Evolutionary conservation across 1,140 invertebrate genomes (phyloP), one percentile per base, ranked within the genome.

Genomic region (Drosophila mayri): DNA sequence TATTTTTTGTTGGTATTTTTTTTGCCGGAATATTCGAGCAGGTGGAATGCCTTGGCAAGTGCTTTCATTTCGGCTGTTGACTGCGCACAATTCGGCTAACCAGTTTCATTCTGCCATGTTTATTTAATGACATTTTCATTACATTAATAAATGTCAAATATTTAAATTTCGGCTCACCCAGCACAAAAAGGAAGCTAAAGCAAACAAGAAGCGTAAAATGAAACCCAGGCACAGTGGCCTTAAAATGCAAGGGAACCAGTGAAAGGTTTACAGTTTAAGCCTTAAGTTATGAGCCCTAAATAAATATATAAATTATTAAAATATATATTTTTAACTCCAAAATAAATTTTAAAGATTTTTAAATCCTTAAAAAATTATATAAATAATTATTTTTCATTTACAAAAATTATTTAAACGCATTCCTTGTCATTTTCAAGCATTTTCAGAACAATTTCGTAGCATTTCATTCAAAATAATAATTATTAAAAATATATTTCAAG

Each of bases 111-210:
- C 59, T 50, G 79, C 64, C 79, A 81, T 85, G 82, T 85, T 86
- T 86, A 88, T 82, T 86, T 82, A 83, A 87, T 70, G 79, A 66
- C 75, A 86, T 87, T 87, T 83, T 87, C 79, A 88, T 86, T 87
- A 86, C 79, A 87, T 87, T 79, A 86, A 86, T 86, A 86, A 87
- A 86, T 86, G 79, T 83, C 83, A 86, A 86, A 86, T 86, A 86
- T 86, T 86, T 87, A 86, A 86, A 86, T 86, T 86, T 87, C 70
- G 83, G 61, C 78, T 86, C 70, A 76, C 75, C 83, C 74, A 70
- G 66, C 46, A 38, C 47, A 70, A 54, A 40, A 40, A 44, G 68
- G 52, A 71, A 72, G 68, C 68, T 30, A 43, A 37, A 47, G 66
- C 44, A 62, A 59, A 67, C 62, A 73, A 47, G 37, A 12, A 38